Evolutionary conservation across 2,888 invertebrate genomes (phyloP), one percentile per base, ranked within the genome.

Genomic region (Zelleria hepariella): DNA sequence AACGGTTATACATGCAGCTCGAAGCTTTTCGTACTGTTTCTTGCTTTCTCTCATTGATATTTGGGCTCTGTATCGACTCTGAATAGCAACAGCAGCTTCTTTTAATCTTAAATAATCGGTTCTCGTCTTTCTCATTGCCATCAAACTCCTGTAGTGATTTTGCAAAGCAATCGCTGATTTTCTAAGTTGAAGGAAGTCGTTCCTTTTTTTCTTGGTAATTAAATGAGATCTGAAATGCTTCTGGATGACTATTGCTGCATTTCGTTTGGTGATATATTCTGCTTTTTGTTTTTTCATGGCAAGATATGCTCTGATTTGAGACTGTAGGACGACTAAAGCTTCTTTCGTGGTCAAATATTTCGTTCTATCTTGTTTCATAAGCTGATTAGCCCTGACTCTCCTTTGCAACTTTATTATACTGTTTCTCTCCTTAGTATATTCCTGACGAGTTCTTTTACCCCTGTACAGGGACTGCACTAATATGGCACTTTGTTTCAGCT

Each of bases 381-480:
- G 58, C 51, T 73, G 75, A 6, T 75, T 72, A 0, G 90, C 89
- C 65, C 88, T 85, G 67, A 89, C 84, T 73, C 79, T 86, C 59
- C 74, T 78, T 66, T 93, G 93, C 55, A 92, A 70, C 2, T 65
- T 63, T 15, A 89, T 71, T 25, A 83, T 77, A 10, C 82, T 71
- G 21, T 74, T 69, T 53, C 71, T 75, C 3, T 68, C 69, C 47
- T 66, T 68, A 8, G 70, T 62, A 62, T 86, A 91, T 21, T 78
- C 69, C 24, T 72, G 69, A 7, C 83, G 84, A 2, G 78, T 79
- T 66, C 80, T 69, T 62, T 80, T 81, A 6, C 87, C 80, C 53
- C 90, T 86, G 63, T 77, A 84, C 21, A 78, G 71, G 53, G 85
- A 77, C 67, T 93, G 93, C 3, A 92, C 62, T 23, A 76, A 70